A percentile compares a stretch with the other conserved stretches of the same genome.
These are phyloP conservation scores for Campylomormyrus numenius DNA, from an alignment of 2,113 vertebrate genomes.

Conservation along the genomic window DNA sequence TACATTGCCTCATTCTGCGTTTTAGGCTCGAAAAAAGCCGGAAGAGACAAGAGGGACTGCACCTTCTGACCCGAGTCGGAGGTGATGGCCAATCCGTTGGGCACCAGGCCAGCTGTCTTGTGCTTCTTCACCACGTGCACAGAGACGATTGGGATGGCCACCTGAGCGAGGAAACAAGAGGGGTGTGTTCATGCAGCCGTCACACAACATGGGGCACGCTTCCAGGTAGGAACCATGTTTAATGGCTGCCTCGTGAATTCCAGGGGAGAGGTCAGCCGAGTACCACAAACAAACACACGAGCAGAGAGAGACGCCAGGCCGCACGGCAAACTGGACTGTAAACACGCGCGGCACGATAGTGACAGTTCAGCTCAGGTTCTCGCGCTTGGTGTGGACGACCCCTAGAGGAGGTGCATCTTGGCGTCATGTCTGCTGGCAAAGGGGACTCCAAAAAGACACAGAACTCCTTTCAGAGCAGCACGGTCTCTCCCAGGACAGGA, in stretches of 20 bases:
- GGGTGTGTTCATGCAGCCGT: background rate
- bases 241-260: background rate
- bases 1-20: background rate
- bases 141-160: slow-evolving; percentile 78
- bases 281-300: background rate
- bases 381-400: background rate
- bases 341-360: background rate
- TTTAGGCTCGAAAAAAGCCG: background rate
- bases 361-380: background rate
- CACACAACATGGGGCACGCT: background rate
- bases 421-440: background rate
- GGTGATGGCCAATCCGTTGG: slow-evolving; percentile 88
- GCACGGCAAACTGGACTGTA: background rate
- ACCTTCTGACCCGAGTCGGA: slow-evolving; percentile 87
- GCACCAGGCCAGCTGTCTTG: slow-evolving; percentile 85
- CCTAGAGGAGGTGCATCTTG: background rate
- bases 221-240: background rate
- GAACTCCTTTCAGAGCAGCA: background rate
- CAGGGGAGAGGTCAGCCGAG: background rate
- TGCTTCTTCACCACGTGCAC: slow-evolving; percentile 91
- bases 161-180: slow-evolving; percentile 52
- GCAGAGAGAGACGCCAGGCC: too few species aligned
- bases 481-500: background rate
- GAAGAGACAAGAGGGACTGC: background rate
- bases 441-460: background rate